Evolutionary conservation across 1,140 invertebrate genomes (phyloP).

Genomic region (Tetramorium simillimum): DNA sequence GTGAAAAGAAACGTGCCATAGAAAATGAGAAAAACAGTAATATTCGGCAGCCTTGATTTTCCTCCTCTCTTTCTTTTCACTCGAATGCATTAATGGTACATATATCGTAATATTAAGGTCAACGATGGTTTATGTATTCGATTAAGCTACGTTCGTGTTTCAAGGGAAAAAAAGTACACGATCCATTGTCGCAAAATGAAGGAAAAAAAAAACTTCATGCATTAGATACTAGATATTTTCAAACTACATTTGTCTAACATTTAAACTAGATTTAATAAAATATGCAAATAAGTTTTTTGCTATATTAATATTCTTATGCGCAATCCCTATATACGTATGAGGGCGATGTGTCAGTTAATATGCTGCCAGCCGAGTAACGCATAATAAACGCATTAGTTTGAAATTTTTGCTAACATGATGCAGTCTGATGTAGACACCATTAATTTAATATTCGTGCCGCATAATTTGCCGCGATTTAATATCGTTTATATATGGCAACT

Average conservation of each 20-base stretch:
- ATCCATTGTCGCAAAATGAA: neutral
- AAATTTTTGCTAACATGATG: conserved; percentile 51
- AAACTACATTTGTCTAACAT: neutral
- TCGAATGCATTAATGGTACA: neutral
- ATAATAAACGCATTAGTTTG: conserved; percentile 61
- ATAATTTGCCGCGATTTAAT: conserved; percentile 56
- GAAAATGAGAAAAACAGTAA: conserved; percentile 71
- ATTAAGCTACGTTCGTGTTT: neutral
- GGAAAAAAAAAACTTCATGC: neutral
- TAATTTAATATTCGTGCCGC: conserved; percentile 57
- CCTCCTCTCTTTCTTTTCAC: neutral
- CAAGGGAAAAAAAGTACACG: neutral
- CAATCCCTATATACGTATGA: neutral
- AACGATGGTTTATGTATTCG: neutral
- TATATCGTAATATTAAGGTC: conserved; percentile 6
- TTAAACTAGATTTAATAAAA: conserved; percentile 28
- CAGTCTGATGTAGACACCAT: conserved; percentile 34
- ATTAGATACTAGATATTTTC: neutral
- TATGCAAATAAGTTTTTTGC: conserved; percentile 24
- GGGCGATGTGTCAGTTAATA: conserved; percentile 32
- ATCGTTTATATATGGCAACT: conserved; percentile 35
- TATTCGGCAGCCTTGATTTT: conserved; percentile 11
- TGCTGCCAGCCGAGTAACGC: conserved; percentile 29
- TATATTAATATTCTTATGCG: conserved; percentile 36
- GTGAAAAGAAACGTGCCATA: conserved; percentile 62